phyloP scores from a whole-genome alignment of 2,113 vertebrate genomes.

The Osmerus eperlanus region DNA sequence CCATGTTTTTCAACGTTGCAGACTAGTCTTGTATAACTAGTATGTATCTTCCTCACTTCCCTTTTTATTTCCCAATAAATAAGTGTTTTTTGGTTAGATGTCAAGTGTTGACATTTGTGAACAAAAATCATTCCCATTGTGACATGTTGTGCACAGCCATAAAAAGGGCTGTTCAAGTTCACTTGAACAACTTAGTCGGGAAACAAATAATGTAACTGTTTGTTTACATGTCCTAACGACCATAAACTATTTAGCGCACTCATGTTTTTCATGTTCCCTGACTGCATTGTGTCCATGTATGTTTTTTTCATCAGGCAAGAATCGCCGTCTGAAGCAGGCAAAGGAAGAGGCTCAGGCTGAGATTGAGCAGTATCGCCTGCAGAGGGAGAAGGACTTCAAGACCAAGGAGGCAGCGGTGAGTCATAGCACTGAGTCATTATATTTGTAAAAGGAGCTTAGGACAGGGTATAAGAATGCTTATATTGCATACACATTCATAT shows the following conservation, averaged over 20 bases:
- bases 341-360: constrained; percentile 98
- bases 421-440: neutral
- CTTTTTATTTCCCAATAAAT: too few relatives aligned
- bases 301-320: constrained; percentile 79
- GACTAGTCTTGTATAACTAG: too few relatives aligned
- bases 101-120: too few relatives aligned
- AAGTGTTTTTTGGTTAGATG: too few relatives aligned
- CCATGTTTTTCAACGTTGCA: neutral
- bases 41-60: too few relatives aligned
- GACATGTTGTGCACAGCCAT: too few relatives aligned
- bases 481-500: neutral
- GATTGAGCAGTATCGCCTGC: constrained; percentile 95
- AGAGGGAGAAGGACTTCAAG: constrained; percentile 97
- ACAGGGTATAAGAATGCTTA: neutral
- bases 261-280: neutral
- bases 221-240: too few relatives aligned
- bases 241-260: neutral
- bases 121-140: too few relatives aligned
- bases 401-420: constrained; percentile 90
- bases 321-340: constrained; percentile 93
- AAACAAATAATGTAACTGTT: too few relatives aligned
- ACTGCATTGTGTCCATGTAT: neutral
- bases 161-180: too few relatives aligned
- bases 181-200: too few relatives aligned
- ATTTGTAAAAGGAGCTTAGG: neutral